Conservation (phyloP, 2,113 vertebrate species). For the Brachyhypopomus occidentalis region DNA sequence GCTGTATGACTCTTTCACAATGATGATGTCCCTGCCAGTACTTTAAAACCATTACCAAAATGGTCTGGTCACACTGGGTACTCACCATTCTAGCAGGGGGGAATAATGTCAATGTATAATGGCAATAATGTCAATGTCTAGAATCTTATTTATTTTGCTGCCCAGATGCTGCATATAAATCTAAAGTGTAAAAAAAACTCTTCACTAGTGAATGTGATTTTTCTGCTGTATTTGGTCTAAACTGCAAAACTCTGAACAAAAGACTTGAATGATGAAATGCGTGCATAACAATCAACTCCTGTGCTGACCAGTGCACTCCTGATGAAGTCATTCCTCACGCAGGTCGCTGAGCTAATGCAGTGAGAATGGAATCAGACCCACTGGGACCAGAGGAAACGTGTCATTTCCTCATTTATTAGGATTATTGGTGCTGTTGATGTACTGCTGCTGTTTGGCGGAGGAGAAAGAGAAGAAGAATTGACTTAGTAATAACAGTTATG, state of each 20-base stretch:
- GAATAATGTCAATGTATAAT: constrained; percentile 23
- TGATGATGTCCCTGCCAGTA: constrained; percentile 40
- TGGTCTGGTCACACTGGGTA: constrained; percentile 14
- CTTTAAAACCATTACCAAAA: constrained; percentile 32
- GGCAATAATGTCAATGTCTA: too few relatives aligned
- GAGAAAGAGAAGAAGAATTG: too few relatives aligned
- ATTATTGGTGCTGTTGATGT: not conserved
- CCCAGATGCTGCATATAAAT: not conserved
- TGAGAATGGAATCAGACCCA: constrained; percentile 9
- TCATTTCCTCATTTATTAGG: not conserved
- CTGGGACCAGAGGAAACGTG: not conserved
- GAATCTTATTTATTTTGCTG: not conserved
- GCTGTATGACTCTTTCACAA: constrained; percentile 35
- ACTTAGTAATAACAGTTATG: too few relatives aligned
- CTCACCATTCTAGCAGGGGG: not conserved
- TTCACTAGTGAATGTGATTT: not conserved
- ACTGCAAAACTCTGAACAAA: constrained; percentile 18
- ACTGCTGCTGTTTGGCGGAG: too few relatives aligned
- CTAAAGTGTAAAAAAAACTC: not conserved
- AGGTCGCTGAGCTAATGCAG: constrained; percentile 14
- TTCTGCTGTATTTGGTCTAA: not conserved
- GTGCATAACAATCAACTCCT: constrained; percentile 16
- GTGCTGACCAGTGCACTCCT: not conserved
- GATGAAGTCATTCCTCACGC: constrained; percentile 25
- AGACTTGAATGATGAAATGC: not conserved